Percentiles rank a stretch among this genome's conserved stretches.
These are phyloP conservation scores for Labroides dimidiatus DNA, from an alignment of 2,797 vertebrate species.

Conservation along the genomic window DNA sequence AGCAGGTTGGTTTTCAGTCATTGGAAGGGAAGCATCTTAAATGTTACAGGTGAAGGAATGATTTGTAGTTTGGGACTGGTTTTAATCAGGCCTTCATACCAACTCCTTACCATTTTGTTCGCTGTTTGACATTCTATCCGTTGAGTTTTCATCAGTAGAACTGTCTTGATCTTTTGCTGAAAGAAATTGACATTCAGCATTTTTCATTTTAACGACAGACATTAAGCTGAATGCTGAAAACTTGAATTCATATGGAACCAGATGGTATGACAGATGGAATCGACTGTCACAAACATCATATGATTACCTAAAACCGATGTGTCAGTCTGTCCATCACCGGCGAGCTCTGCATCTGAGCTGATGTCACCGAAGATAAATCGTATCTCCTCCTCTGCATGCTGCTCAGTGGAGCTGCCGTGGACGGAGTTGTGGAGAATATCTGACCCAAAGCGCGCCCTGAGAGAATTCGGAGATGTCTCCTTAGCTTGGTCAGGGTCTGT, in stretches of 20 bases:
- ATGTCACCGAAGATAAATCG: constrained; percentile 81
- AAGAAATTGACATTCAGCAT: constrained; percentile 12
- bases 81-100: no score
- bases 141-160: constrained; percentile 52
- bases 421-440: constrained; percentile 88
- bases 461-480: constrained; percentile 79
- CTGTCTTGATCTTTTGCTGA: constrained; percentile 54
- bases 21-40: no score
- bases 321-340: constrained; percentile 42
- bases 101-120: no score
- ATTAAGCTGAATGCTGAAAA: not conserved
- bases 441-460: constrained; percentile 88
- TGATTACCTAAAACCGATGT: constrained; percentile 50
- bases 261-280: constrained; percentile 31
- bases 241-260: constrained; percentile 21
- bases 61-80: no score
- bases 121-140: constrained; percentile 40
- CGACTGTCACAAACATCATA: constrained; percentile 10
- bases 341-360: constrained; percentile 50
- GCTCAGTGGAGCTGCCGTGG: constrained; percentile 87
- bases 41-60: no score
- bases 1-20: not conserved
- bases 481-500: constrained; percentile 86
- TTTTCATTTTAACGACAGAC: not conserved
- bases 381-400: constrained; percentile 81